Evolutionary conservation across 2,888 invertebrate species (phyloP).

Genomic region (Chorisops tibialis): DNA sequence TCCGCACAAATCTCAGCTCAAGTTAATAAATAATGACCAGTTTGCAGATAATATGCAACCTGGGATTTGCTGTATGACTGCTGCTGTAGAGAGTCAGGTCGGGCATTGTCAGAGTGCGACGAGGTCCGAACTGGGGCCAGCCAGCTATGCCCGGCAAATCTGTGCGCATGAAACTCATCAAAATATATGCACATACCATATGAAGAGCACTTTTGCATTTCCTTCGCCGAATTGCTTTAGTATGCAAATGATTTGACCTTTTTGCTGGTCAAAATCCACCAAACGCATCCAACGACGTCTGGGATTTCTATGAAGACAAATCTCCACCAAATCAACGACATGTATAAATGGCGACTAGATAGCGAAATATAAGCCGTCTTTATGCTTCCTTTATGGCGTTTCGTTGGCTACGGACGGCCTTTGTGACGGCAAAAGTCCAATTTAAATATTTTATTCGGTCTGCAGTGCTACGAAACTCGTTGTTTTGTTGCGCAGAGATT

Average conservation of each 20-base stretch:
- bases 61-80: slow-evolving; percentile 1
- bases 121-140: neutral
- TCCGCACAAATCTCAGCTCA: slow-evolving; percentile 15
- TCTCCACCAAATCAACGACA: too few relatives aligned
- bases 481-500: neutral
- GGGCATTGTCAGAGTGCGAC: neutral
- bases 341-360: too few relatives aligned
- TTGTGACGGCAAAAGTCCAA: slow-evolving; percentile 26
- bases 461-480: neutral
- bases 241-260: slow-evolving; percentile 34
- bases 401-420: neutral
- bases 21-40: slow-evolving; percentile 24
- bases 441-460: slow-evolving; percentile 30
- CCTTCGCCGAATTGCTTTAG: slow-evolving; percentile 33
- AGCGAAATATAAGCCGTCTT: too few relatives aligned
- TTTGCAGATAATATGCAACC: slow-evolving; percentile 13
- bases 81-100: neutral
- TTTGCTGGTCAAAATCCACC: slow-evolving; percentile 30
- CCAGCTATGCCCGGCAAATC: too few relatives aligned
- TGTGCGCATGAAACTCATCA: slow-evolving; percentile 30
- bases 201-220: slow-evolving; percentile 34
- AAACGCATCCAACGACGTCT: slow-evolving; percentile 26
- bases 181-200: slow-evolving; percentile 31
- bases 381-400: too few relatives aligned
- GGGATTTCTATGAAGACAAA: neutral